A percentile compares a stretch with the other conserved stretches of the same genome.
Conservation (phyloP, 2,888 invertebrate genomes). For the Diaphora mendica region DNA sequence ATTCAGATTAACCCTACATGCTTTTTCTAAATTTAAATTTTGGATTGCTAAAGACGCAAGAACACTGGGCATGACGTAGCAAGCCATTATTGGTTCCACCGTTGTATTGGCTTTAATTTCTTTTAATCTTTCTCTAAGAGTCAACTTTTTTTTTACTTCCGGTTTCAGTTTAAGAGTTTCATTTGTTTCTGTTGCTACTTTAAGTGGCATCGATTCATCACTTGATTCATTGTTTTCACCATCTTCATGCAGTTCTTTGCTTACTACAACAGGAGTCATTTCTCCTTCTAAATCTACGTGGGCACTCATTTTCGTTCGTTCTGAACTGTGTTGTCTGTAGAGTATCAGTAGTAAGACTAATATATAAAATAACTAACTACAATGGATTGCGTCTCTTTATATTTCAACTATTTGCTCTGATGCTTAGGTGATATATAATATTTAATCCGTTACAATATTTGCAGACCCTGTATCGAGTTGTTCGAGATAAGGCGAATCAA, state of each 20-base stretch:
- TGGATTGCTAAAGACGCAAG: constrained; percentile 92
- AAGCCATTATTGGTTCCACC: constrained; percentile 91
- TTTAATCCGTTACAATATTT: constrained; percentile 67
- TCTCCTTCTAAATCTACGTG: constrained; percentile 38
- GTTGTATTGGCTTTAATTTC: constrained; percentile 86
- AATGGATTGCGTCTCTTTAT: constrained; percentile 44
- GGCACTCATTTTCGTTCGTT: constrained; percentile 17
- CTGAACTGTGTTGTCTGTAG: constrained; percentile 27
- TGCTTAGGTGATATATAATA: constrained; percentile 53
- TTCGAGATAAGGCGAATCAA: constrained; percentile 55
- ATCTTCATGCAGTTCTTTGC: constrained; percentile 45
- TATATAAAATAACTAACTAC: constrained; percentile 41
- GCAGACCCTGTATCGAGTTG: constrained; percentile 51
- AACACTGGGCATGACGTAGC: constrained; percentile 89
- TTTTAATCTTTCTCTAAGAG: constrained; percentile 68
- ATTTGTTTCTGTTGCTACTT: constrained; percentile 47
- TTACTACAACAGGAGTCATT: constrained; percentile 28
- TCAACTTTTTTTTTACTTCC: constrained; percentile 58
- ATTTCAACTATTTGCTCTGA: constrained; percentile 41
- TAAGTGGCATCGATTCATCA: constrained; percentile 66
- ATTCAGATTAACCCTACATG: constrained; percentile 92
- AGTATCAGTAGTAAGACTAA: constrained; percentile 37
- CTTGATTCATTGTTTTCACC: constrained; percentile 53
- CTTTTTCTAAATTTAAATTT: constrained; percentile 90
- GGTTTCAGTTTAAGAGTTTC: constrained; percentile 39